These are phyloP conservation scores for Podiceps cristatus DNA, from an alignment of 2,113 vertebrate genomes.

Conservation along the genomic window DNA sequence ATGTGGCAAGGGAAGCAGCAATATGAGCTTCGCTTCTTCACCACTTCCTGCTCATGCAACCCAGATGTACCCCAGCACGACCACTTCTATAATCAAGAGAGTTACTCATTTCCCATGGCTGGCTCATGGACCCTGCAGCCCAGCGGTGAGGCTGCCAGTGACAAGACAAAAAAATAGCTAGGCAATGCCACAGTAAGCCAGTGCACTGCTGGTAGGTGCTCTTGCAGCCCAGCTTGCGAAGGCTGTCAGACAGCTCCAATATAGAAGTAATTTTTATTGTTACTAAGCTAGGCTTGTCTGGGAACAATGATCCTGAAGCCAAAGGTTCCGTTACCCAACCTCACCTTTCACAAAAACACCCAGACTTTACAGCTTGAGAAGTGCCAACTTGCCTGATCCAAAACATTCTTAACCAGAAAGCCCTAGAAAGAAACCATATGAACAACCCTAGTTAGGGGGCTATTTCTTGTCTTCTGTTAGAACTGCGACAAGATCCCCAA, in stretches of 20 bases:
- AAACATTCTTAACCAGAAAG: neutral
- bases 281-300: neutral
- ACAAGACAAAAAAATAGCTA: neutral
- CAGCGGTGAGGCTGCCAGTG: neutral
- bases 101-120: neutral
- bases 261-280: neutral
- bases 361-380: neutral
- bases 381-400: neutral
- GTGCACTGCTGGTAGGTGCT: neutral
- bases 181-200: neutral
- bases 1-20: constrained; percentile 35
- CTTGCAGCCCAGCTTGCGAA: neutral
- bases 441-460: neutral
- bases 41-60: constrained; percentile 62
- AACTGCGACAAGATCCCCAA: neutral
- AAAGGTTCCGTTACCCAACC: neutral
- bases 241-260: neutral
- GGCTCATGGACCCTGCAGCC: neutral
- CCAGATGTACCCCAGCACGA: constrained; percentile 23
- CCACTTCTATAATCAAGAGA: neutral
- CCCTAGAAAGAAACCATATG: neutral
- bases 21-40: constrained; percentile 4
- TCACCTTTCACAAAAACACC: neutral
- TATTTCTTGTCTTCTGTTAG: neutral
- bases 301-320: neutral